These are phyloP conservation scores for Stramonita haemastoma DNA, from an alignment of 2,888 invertebrate species.

Conservation along the genomic window DNA sequence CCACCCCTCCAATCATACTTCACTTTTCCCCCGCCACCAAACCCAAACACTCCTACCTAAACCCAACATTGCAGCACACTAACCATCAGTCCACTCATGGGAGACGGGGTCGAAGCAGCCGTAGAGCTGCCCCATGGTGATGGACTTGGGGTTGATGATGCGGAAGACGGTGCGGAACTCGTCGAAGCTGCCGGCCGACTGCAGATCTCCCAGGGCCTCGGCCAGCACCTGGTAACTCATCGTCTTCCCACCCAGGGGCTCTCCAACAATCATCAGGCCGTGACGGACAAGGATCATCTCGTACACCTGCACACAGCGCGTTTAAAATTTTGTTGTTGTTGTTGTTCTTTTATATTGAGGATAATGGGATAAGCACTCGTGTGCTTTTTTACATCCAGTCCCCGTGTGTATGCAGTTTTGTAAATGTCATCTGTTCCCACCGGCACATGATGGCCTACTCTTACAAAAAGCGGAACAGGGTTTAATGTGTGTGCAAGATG, in stretches of 20 bases:
- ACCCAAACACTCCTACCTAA: neutral
- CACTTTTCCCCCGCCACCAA: neutral
- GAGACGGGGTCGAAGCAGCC: constrained; percentile 78
- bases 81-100: constrained; percentile 78
- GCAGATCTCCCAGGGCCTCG: constrained; percentile 75
- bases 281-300: constrained; percentile 79
- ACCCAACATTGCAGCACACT: constrained; percentile 41
- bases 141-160: constrained; percentile 78
- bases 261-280: constrained; percentile 78
- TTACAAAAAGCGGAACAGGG: no score
- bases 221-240: constrained; percentile 77
- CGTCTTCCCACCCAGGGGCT: constrained; percentile 78
- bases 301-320: constrained; percentile 70
- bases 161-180: constrained; percentile 74
- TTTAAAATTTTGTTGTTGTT: no score
- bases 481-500: no score
- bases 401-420: no score
- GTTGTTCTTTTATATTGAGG: no score
- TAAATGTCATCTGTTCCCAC: no score
- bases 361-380: no score
- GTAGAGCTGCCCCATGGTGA: constrained; percentile 78
- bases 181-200: constrained; percentile 71
- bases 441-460: no score
- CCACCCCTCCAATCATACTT: neutral
- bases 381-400: no score